phyloP scores from a whole-genome alignment of 2,888 invertebrate genomes.

The Tinea pellionella region DNA sequence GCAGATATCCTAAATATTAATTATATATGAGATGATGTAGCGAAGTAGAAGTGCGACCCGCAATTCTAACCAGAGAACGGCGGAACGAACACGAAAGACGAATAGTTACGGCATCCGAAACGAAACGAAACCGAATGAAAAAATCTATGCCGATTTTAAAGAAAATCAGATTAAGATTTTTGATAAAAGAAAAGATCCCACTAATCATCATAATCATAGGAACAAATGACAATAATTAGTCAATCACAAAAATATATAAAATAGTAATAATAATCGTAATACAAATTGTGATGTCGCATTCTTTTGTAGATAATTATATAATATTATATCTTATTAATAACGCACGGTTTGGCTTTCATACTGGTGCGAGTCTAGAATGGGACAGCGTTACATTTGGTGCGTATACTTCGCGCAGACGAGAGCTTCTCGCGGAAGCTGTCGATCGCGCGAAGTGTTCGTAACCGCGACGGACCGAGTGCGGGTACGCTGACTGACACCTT shows the following conservation, averaged over 20 bases:
- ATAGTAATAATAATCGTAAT: constrained; percentile 47
- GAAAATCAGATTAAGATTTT: constrained; percentile 64
- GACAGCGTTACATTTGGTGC: constrained; percentile 32
- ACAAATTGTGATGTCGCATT: constrained; percentile 28
- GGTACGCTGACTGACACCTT: constrained; percentile 34
- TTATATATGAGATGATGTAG: constrained; percentile 51
- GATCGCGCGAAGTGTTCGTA: constrained; percentile 38
- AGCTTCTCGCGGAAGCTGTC: constrained; percentile 13
- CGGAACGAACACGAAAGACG: background rate
- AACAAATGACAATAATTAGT: constrained; percentile 61
- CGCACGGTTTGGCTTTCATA: constrained; percentile 62
- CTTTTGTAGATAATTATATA: constrained; percentile 48
- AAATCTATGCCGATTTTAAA: constrained; percentile 66
- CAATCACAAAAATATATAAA: constrained; percentile 50
- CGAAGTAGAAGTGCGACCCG: constrained; percentile 24
- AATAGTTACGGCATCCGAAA: background rate
- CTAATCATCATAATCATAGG: constrained; percentile 58
- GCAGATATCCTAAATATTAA: constrained; percentile 49
- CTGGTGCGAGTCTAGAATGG: constrained; percentile 60
- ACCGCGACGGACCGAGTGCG: constrained; percentile 23
- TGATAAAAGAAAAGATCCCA: constrained; percentile 26
- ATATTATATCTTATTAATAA: constrained; percentile 34
- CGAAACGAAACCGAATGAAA: constrained; percentile 21
- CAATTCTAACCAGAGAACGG: constrained; percentile 9
- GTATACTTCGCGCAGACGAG: constrained; percentile 8